These are phyloP conservation scores for Lagocephalus sceleratus DNA, from an alignment of 2,797 vertebrate genomes.

Conservation along the genomic window DNA sequence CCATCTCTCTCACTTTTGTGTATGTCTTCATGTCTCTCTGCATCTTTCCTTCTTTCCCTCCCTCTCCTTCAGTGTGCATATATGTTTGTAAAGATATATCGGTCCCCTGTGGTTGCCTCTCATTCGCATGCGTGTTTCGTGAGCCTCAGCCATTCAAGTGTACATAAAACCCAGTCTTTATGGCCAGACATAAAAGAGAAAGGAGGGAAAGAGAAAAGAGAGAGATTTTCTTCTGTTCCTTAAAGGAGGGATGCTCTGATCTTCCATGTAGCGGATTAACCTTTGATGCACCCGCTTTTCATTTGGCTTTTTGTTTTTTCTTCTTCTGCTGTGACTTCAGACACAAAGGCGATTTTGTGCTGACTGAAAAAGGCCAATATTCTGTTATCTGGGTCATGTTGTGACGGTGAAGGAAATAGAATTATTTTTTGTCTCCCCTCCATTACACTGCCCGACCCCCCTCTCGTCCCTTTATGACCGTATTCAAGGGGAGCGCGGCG, in stretches of 20 bases:
- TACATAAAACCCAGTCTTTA: constrained; percentile 79
- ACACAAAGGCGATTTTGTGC: constrained; percentile 63
- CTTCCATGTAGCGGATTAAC: constrained; percentile 70
- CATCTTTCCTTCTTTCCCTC: constrained; percentile 8
- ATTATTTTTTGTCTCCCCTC: constrained; percentile 35
- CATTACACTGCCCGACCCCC: constrained; percentile 34
- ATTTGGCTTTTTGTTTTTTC: constrained; percentile 54
- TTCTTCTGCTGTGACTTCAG: constrained; percentile 50
- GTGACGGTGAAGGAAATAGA: constrained; percentile 68
- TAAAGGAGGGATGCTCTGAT: constrained; percentile 68
- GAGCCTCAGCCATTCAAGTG: constrained; percentile 74
- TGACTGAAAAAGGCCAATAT: constrained; percentile 63
- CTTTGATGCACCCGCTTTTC: constrained; percentile 58
- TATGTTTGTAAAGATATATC: constrained; percentile 72
- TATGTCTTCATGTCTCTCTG: constrained; percentile 34
- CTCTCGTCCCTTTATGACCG: constrained; percentile 53
- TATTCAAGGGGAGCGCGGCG: constrained; percentile 56
- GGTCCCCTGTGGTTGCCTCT: constrained; percentile 63
- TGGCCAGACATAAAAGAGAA: constrained; percentile 73
- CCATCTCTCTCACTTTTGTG: constrained; percentile 26
- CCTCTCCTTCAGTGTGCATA: constrained; percentile 48
- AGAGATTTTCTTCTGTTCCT: constrained; percentile 70
- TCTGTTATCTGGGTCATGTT: constrained; percentile 69
- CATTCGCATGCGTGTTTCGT: constrained; percentile 78
- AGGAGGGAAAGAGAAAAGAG: constrained; percentile 56